Percentiles rank a stretch among this genome's conserved stretches.
These are phyloP conservation scores for Cephus pygmeus DNA, from an alignment of 2,888 invertebrate genomes.

Conservation along the genomic window DNA sequence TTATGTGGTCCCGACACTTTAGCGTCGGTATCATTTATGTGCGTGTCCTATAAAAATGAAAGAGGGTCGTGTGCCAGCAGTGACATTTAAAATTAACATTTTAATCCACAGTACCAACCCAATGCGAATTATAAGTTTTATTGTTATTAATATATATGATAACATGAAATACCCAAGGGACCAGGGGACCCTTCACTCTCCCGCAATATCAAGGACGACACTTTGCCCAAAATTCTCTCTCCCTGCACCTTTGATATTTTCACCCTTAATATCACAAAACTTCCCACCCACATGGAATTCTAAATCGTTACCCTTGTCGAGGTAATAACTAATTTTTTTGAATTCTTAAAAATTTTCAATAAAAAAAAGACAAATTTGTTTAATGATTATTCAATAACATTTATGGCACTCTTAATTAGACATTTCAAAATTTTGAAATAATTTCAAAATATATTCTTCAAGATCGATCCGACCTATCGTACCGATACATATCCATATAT, in stretches of 20 bases:
- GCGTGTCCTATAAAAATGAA: not conserved
- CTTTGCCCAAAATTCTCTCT: not conserved
- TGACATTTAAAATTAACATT: slow-evolving; percentile 39
- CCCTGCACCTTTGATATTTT: slow-evolving; percentile 5
- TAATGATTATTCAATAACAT: not conserved
- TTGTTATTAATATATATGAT: slow-evolving; percentile 50
- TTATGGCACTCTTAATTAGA: not conserved
- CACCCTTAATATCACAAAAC: not conserved
- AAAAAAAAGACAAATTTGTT: not conserved
- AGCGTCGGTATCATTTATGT: not conserved
- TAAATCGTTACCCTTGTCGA: not conserved
- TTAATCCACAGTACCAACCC: slow-evolving; percentile 32
- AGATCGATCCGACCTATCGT: not conserved
- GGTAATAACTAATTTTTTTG: not conserved
- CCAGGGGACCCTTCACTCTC: slow-evolving; percentile 24
- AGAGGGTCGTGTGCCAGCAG: slow-evolving; percentile 14
- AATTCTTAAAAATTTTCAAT: not conserved
- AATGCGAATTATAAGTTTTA: slow-evolving; percentile 43
- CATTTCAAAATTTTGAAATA: not conserved
- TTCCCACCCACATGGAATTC: not conserved
- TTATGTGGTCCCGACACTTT: not conserved
- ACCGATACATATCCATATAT: not conserved
- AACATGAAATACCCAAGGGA: slow-evolving; percentile 18
- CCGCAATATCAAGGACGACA: not conserved
- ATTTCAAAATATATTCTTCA: not conserved